A percentile compares a stretch with the other conserved stretches of the same genome.
phyloP scores from a whole-genome alignment of 2,888 invertebrate species.

The Drosophila rellima region DNA sequence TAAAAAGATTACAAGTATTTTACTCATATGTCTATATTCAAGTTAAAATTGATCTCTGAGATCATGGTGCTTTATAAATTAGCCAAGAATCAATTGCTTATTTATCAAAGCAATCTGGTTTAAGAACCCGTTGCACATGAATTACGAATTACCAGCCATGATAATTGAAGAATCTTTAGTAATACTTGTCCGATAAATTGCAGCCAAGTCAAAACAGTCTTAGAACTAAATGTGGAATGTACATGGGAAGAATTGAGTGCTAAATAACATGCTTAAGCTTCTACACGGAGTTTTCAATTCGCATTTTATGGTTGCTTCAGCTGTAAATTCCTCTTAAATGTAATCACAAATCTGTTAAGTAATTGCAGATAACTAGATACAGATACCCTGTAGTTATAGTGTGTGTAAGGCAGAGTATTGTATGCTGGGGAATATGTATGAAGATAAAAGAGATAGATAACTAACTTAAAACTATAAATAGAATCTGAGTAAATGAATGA shows the following conservation, averaged over 20 bases:
- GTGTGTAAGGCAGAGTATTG: background rate
- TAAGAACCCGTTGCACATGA: background rate
- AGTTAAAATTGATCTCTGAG: background rate
- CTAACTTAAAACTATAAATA: too few species aligned
- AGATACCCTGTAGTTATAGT: constrained; percentile 2
- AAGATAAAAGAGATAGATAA: too few species aligned
- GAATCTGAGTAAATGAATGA: too few species aligned
- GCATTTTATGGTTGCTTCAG: constrained; percentile 11
- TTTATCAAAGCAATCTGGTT: constrained; percentile 2
- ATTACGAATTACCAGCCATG: background rate
- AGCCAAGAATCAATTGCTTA: background rate
- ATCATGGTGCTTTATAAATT: background rate
- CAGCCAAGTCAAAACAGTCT: constrained; percentile 11
- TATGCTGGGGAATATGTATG: too few species aligned
- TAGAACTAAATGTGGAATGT: constrained; percentile 9
- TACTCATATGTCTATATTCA: background rate
- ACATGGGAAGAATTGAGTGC: constrained; percentile 3
- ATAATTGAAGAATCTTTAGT: background rate
- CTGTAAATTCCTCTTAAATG: constrained; percentile 9
- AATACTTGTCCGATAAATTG: constrained; percentile 18
- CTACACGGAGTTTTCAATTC: constrained; percentile 7
- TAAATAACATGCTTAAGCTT: constrained; percentile 30
- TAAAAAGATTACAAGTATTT: too few species aligned
- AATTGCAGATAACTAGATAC: constrained; percentile 22
- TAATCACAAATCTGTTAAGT: constrained; percentile 14